Evolutionary conservation across 1,140 invertebrate genomes (phyloP), one percentile per base, ranked within the genome.

Genomic region (Orius insidiosus): DNA sequence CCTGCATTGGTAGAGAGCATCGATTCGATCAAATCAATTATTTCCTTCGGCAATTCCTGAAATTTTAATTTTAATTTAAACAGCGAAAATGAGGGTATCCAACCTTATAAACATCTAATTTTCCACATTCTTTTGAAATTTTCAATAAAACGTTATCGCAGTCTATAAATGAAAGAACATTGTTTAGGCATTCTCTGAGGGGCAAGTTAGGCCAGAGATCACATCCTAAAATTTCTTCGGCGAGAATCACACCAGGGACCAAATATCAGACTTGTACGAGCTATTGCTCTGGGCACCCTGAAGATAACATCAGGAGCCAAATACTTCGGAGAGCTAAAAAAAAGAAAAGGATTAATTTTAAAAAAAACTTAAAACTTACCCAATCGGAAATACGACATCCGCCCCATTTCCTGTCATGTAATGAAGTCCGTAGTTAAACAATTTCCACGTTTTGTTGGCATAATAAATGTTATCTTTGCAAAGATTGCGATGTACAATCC

Each of bases 341-440:
- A 41, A 56, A 44, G 5, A 14, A 41, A 5, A 41, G 34, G 15
- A 45, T 18, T 42, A 42, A 42, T 6, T 78, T 80, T 49, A 47
- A 63, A 62, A 41, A 45, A 56, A 42, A 49, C 5, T 32, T 36
- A 38, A 52, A 46, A 68, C 67, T 66, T 69, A 88, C 78, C 87
- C 85, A 56, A 95, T 78, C 42, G 90, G 90, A 73, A 96, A 96
- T 9, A 81, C 75, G 5, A 96, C 86, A 62, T 82, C 75, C 54
- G 72, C 73, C 38, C 85, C 87, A 58, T 67, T 66, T 56, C 80
- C 77, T 14, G 89, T 94, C 78, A 95, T 92, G 58, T 86, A 78
- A 66, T 83, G 89, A 43, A 94, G 62, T 7, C 90, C 93, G 71
- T 86, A 95, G 63, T 93, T 90, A 54, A 85, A 87, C 19, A 97